Evolutionary conservation across 2,888 invertebrate genomes (phyloP), one percentile per base, ranked within the genome.

Genomic region (Epiblema foenella): DNA sequence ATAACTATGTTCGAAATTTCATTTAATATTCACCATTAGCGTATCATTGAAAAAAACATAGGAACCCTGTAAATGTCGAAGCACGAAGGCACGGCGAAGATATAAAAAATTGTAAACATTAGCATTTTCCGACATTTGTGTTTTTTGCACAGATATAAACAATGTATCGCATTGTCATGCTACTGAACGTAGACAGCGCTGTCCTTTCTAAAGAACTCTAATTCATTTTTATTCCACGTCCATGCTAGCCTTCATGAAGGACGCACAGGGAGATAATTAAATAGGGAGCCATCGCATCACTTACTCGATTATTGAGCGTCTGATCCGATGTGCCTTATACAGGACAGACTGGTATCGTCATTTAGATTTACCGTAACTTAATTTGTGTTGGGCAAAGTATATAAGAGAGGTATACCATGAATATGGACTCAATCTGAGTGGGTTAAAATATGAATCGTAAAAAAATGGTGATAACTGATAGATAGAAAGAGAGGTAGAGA

Each of bases 281-380:
- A 69, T 69, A 57, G 64, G 65, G 58, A 58, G 51, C 52, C 65
- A 69, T 72, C 71, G 69, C 58, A 65, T 66, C 66, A 71, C 72
- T 76, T 75, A 78, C 74, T 79, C 79, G 77, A 81, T 81, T 82
- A 80, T 79, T 76, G 75, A 79, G 77, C 78, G n/a, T 46, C 39
- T 54, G 59, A 51, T 62, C 62, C 62, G 51, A 51, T 51, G 62
- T 51, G 49, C 46, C 24, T 29, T 62, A 29, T 29, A 62, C 3
- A 17, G 24, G 60, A 62, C 46, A 24, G 18, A 1, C 56, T 29
- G 37, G 17, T 17, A 33, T 11, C 60, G 57, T 57, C 57, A 37
- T 57, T 57, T 57, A 46, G 46, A 46, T n/a, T 46, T 46, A 46
- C 46, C 1, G n/a, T n/a, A 46, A 46, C 46, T 12, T 46, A 46